A percentile compares a stretch with the other conserved stretches of the same genome.
Conservation (phyloP, 2,113 vertebrate species). For the Cepphus grylle region DNA sequence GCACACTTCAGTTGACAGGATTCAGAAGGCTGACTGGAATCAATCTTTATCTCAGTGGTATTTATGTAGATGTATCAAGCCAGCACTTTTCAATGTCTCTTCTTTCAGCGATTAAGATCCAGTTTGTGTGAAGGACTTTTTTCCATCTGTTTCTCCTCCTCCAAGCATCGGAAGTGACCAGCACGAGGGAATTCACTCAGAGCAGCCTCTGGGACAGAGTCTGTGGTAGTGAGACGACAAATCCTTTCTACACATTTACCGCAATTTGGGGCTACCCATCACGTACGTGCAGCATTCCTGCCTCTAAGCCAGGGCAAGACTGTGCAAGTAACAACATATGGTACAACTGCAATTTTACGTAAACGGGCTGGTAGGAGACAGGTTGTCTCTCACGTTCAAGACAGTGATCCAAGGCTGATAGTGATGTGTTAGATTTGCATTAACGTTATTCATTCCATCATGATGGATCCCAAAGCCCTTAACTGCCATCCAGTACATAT, state of each 20-base stretch:
- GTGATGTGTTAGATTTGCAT: neutral
- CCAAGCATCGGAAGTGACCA: neutral
- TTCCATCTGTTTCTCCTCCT: neutral
- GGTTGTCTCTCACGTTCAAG: neutral
- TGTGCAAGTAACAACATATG: accelerated
- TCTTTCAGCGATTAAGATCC: neutral
- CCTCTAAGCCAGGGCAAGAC: conserved; percentile 3
- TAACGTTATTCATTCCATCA: neutral
- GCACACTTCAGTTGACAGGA: neutral
- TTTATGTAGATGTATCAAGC: neutral
- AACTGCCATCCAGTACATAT: neutral
- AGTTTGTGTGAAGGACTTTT: neutral
- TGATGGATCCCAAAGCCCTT: neutral
- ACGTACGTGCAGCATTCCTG: neutral
- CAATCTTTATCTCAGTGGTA: neutral
- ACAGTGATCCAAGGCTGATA: neutral
- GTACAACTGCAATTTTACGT: neutral
- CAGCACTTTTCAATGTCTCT: neutral
- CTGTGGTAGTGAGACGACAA: neutral
- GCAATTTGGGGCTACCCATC: neutral
- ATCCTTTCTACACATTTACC: neutral
- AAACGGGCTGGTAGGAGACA: neutral
- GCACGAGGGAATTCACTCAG: neutral
- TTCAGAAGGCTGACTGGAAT: neutral
- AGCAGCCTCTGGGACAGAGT: neutral